phyloP scores from a whole-genome alignment of 1,140 invertebrate species.

The Anastrepha ludens region DNA sequence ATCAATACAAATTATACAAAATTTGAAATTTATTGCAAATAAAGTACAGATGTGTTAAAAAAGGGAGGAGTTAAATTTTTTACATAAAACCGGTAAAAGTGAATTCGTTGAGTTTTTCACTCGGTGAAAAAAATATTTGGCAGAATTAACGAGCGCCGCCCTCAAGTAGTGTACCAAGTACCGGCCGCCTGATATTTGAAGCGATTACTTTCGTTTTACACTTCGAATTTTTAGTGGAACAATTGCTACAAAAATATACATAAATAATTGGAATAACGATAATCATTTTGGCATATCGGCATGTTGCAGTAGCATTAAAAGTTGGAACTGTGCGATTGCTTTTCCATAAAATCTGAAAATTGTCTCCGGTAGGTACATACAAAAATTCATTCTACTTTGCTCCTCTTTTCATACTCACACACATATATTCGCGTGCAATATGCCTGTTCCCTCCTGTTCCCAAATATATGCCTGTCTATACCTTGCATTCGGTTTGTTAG shows the following conservation, averaged over 20 bases:
- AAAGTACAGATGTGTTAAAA: too few relatives aligned
- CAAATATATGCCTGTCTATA: constrained; percentile 54
- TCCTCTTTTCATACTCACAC: constrained; percentile 36
- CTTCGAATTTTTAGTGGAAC: background rate
- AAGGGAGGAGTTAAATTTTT: too few relatives aligned
- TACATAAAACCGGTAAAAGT: constrained; percentile 5
- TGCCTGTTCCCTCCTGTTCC: background rate
- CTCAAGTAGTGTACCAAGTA: constrained; percentile 42
- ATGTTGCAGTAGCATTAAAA: constrained; percentile 53
- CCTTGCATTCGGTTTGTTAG: constrained; percentile 62
- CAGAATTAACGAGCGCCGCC: constrained; percentile 28
- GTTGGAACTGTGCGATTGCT: constrained; percentile 54
- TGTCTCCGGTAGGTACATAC: constrained; percentile 74
- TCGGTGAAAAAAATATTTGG: background rate
- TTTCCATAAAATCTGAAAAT: constrained; percentile 53
- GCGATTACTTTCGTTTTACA: background rate
- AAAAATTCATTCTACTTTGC: constrained; percentile 64
- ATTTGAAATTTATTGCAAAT: too few relatives aligned
- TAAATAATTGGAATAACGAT: constrained; percentile 37
- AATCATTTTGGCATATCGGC: background rate
- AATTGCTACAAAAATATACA: background rate
- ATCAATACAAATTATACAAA: background rate
- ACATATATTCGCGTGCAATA: constrained; percentile 37
- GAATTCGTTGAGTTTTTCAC: background rate
- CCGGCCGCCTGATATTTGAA: background rate